Evolutionary conservation across 2,888 invertebrate genomes (phyloP).

Genomic region (Galeopsomyia nigrocyanea): DNA sequence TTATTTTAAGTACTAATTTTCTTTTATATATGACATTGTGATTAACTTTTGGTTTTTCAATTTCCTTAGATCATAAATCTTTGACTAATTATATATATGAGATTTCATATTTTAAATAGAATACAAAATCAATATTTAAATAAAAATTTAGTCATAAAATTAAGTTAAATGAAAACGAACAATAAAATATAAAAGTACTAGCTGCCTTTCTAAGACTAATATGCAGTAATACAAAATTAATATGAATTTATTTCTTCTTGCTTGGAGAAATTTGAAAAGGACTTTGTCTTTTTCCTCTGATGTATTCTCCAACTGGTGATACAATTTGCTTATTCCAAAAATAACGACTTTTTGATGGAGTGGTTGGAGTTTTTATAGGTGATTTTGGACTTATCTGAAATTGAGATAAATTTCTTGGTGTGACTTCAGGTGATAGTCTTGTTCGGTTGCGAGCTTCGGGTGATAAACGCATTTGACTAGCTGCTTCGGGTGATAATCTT

Average conservation of each 20-base stretch:
- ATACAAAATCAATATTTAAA: slow-evolving; percentile 35
- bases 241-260: slow-evolving; percentile 30
- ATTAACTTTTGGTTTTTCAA: too few relatives aligned
- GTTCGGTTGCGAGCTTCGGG: neutral
- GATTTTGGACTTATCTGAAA: slow-evolving; percentile 28
- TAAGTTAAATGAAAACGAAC: slow-evolving; percentile 27
- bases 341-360: slow-evolving; percentile 30
- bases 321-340: slow-evolving; percentile 45
- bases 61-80: too few relatives aligned
- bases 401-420: slow-evolving; percentile 22
- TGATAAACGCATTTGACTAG: neutral
- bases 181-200: slow-evolving; percentile 39
- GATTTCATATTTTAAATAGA: slow-evolving; percentile 4
- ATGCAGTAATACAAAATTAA: slow-evolving; percentile 13
- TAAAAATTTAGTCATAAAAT: slow-evolving; percentile 37
- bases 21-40: too few relatives aligned
- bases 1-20: too few relatives aligned
- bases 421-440: slow-evolving; percentile 33
- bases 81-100: neutral
- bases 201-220: slow-evolving; percentile 39
- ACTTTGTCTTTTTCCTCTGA: slow-evolving; percentile 46
- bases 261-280: slow-evolving; percentile 44
- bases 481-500: neutral
- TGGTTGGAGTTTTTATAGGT: slow-evolving; percentile 22
- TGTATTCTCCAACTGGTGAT: slow-evolving; percentile 51